Percentiles rank a stretch among this genome's conserved stretches.
phyloP scores from a whole-genome alignment of 2,113 vertebrate genomes.

The Megaceryle maxima region DNA sequence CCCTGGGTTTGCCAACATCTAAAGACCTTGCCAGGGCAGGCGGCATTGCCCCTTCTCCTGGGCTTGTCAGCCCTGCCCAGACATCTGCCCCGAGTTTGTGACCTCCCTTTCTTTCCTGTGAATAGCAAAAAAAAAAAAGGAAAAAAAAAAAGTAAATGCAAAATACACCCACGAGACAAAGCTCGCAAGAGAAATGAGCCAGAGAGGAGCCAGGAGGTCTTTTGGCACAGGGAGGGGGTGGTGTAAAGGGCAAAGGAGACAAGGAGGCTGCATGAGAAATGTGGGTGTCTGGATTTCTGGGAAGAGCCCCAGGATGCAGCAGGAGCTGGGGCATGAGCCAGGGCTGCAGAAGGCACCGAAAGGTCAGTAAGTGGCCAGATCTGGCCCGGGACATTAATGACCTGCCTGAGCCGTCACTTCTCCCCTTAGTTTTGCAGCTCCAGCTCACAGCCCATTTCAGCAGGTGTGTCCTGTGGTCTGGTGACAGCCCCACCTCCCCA shows the following conservation, averaged over 20 bases:
- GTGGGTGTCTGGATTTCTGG: neutral
- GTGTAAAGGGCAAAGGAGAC: neutral
- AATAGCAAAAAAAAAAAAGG: conserved; percentile 37
- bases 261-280: neutral
- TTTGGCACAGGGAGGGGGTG: neutral
- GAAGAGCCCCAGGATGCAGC: neutral
- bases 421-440: neutral
- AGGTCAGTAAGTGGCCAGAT: neutral
- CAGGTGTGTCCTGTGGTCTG: neutral
- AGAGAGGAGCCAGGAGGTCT: neutral
- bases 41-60: neutral
- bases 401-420: neutral
- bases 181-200: neutral
- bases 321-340: neutral
- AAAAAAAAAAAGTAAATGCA: neutral
- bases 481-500: neutral
- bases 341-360: neutral
- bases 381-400: accelerated
- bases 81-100: neutral
- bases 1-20: neutral
- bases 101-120: neutral
- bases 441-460: neutral
- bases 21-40: neutral
- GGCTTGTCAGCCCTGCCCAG: neutral
- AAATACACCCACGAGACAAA: conserved; percentile 23